Evolutionary conservation across 2,797 vertebrate genomes (phyloP).

Genomic region (Sparus aurata): DNA sequence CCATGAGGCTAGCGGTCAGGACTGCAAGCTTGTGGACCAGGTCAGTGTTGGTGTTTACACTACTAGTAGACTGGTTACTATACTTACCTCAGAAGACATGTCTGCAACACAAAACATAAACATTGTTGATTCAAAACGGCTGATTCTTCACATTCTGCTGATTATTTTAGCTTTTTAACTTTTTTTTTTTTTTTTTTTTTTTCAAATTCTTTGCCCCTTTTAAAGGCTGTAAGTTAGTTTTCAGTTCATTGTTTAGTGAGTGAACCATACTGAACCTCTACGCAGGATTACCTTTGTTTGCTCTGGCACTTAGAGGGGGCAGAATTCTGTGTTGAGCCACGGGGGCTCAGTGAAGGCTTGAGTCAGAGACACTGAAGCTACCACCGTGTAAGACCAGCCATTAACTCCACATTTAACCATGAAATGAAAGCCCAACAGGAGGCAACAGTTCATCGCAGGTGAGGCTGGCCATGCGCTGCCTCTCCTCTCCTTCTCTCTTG

Average conservation of each 20-base stretch:
- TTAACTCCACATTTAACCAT: slow-evolving; percentile 72
- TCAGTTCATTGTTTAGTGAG: slow-evolving; percentile 4
- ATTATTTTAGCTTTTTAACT: no score
- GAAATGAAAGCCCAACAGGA: slow-evolving; percentile 73
- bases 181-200: no score
- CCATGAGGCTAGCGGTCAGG: no score
- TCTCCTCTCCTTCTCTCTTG: not conserved
- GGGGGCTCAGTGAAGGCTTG: slow-evolving; percentile 36
- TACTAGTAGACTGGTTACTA: no score
- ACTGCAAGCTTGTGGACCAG: no score
- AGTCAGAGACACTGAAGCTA: slow-evolving; percentile 51
- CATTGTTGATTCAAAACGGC: no score
- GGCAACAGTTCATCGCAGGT: slow-evolving; percentile 42
- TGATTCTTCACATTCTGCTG: no score
- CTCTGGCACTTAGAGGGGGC: slow-evolving; percentile 10
- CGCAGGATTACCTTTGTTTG: slow-evolving; percentile 23
- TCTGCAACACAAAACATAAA: no score
- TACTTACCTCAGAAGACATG: no score
- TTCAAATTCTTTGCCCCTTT: no score
- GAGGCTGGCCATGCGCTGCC: slow-evolving; percentile 12
- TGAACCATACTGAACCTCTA: not conserved
- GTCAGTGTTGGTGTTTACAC: no score
- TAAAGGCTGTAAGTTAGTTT: slow-evolving; percentile 5
- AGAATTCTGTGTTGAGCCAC: slow-evolving; percentile 23
- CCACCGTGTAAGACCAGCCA: slow-evolving; percentile 52